Evolutionary conservation across 2,797 vertebrate species (phyloP), one percentile per base, ranked within the genome.

Genomic region (Mormyrus hasselquistii): DNA sequence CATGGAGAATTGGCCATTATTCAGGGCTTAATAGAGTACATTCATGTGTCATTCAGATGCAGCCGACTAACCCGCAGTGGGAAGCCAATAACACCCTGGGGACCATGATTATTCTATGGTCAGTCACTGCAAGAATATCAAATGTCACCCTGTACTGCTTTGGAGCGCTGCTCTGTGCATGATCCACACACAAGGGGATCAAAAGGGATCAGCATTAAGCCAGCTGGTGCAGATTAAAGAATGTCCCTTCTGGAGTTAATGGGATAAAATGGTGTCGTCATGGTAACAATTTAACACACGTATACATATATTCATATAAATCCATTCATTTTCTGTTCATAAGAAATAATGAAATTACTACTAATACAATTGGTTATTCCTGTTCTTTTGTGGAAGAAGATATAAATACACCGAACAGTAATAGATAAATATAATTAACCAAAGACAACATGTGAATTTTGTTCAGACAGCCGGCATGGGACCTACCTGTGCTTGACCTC

Each of bases 401-500:
- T 29, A 62, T 62, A 62, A 57, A 62, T 22, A 73, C 29, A 73
- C 29, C 29, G 7, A 16, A 38, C 29, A 73, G 12, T 73, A 34
- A 6, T 38, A 34, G 10, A 69, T 34, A 69, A 34, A 69, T 34
- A 69, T 69, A 69, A 34, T 69, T 69, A 73, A 73, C 29, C 29
- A 38, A 73, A 73, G 12, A 16, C 10, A 4, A 38, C 65, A 73
- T 14, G 65, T 16, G 1, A 6, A 25, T 85, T 53, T 85, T 53
- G 44, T 49, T 49, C 83, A 25, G 49, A 22, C 25, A 52, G 44
- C 92, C 91, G 88, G 65, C 88, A 82, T 89, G 88, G 89, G 88
- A 62, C 91, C 62, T 93, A 97, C 97, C 97, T 95, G 53, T 96
- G 93, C 25, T 93, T 95, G 90, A 95, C 94, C 91, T 96, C 95